A percentile compares a stretch with the other conserved stretches of the same genome.
These are phyloP conservation scores for Pampus argenteus DNA, from an alignment of 2,797 vertebrate genomes.

Conservation along the genomic window DNA sequence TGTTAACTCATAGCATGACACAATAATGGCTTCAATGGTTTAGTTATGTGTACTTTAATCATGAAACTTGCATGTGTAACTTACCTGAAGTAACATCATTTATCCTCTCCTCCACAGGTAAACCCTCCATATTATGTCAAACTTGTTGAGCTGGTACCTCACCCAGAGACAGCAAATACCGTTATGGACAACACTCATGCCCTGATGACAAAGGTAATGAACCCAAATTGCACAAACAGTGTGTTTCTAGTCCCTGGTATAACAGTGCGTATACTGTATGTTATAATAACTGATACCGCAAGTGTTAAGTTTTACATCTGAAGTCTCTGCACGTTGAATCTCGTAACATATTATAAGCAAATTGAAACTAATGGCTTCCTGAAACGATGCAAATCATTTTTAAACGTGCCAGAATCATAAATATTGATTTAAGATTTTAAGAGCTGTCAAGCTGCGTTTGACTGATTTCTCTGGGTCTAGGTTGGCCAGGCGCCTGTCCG, in stretches of 20 bases:
- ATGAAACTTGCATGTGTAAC: too few relatives aligned
- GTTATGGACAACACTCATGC: slow-evolving; percentile 87
- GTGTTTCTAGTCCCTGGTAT: background rate
- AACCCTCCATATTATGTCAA: slow-evolving; percentile 96
- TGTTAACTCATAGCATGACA: background rate
- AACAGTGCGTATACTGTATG: background rate
- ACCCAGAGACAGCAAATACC: slow-evolving; percentile 87
- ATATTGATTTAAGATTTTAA: too few relatives aligned
- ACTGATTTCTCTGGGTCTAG: slow-evolving; percentile 48
- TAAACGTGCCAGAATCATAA: background rate
- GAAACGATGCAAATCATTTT: background rate
- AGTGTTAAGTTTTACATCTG: background rate
- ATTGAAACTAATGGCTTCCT: background rate
- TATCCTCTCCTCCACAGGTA: slow-evolving; percentile 81
- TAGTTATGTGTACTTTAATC: too few relatives aligned
- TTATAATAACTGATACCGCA: background rate
- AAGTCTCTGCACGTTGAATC: slow-evolving; percentile 4
- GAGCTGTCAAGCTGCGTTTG: background rate
- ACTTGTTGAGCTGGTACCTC: slow-evolving; percentile 96
- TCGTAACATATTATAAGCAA: background rate
- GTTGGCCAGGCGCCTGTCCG: slow-evolving; percentile 92
- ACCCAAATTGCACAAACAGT: background rate
- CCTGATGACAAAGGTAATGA: slow-evolving; percentile 88
- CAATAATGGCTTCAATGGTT: background rate
- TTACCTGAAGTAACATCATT: background rate